phyloP scores from a whole-genome alignment of 2,888 invertebrate genomes.

The Xanthostigma xanthostigma region DNA sequence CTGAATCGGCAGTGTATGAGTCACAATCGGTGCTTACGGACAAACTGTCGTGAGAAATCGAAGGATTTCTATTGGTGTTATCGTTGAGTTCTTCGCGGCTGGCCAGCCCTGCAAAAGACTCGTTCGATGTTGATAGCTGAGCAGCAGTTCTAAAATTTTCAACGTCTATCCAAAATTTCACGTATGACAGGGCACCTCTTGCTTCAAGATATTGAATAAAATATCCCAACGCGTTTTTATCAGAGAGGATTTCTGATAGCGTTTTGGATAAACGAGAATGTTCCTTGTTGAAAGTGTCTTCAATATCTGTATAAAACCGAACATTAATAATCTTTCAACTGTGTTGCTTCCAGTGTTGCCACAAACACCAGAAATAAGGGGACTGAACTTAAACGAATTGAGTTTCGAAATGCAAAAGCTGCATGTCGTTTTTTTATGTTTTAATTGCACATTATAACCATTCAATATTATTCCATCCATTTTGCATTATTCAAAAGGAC shows the following conservation, averaged over 20 bases:
- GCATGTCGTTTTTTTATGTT: too few relatives aligned
- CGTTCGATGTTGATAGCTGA: conserved; percentile 7
- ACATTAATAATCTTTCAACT: too few relatives aligned
- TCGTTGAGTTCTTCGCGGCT: conserved; percentile 3
- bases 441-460: too few relatives aligned
- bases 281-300: too few relatives aligned
- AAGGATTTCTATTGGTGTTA: conserved; percentile 11
- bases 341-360: too few relatives aligned
- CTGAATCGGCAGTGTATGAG: conserved; percentile 26
- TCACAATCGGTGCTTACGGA: conserved; percentile 31
- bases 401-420: too few relatives aligned
- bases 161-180: conserved; percentile 65
- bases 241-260: conserved; percentile 57
- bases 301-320: too few relatives aligned
- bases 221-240: conserved; percentile 66
- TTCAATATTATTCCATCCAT: too few relatives aligned
- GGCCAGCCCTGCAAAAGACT: conserved; percentile 6
- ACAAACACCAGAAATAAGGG: too few relatives aligned
- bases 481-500: too few relatives aligned
- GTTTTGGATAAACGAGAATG: conserved; percentile 55
- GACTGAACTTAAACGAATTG: too few relatives aligned
- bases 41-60: conserved; percentile 27
- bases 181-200: conserved; percentile 45
- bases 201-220: conserved; percentile 77
- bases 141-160: conserved; percentile 44